A percentile compares a stretch with the other conserved stretches of the same genome.
Evolutionary conservation across 2,113 vertebrate species (phyloP).

Genomic region (Geococcyx californianus): DNA sequence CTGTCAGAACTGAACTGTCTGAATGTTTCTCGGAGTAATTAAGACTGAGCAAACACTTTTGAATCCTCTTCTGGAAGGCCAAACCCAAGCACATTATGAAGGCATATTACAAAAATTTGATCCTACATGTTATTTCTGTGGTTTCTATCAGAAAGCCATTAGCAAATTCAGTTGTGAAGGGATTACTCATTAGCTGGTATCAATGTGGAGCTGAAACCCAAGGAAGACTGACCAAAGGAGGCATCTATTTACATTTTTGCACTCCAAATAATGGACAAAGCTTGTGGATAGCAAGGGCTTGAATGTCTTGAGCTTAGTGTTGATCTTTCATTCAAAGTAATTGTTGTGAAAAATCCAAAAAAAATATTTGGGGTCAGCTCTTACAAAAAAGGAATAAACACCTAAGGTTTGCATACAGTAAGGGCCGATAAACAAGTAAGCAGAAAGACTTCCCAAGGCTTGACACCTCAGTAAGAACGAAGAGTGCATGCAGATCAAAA

Average conservation of each 20-base stretch:
- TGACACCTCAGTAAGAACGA: not conserved
- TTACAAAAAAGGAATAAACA: not conserved
- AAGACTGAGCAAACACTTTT: not conserved
- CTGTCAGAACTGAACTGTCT: not conserved
- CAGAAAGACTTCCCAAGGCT: not conserved
- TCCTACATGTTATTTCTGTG: not conserved
- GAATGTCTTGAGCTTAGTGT: not conserved
- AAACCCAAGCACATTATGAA: not conserved
- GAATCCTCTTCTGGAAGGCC: not conserved
- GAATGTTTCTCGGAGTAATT: not conserved
- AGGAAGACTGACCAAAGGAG: not conserved
- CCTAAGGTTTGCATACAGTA: not conserved
- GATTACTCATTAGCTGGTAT: not conserved
- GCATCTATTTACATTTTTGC: not conserved
- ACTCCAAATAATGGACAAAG: not conserved
- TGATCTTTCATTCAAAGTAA: not conserved
- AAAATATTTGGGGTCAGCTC: not conserved
- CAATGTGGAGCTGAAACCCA: not conserved
- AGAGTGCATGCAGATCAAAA: not conserved
- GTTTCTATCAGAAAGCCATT: slow-evolving; percentile 8
- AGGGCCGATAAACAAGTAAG: not conserved
- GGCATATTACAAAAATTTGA: not conserved
- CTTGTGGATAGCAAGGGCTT: not conserved
- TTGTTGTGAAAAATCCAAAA: not conserved
- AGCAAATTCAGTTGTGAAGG: not conserved